A percentile compares a stretch with the other conserved stretches of the same genome.
Evolutionary conservation across 1,140 invertebrate species (phyloP).

Genomic region (Saccostrea cuccullata): DNA sequence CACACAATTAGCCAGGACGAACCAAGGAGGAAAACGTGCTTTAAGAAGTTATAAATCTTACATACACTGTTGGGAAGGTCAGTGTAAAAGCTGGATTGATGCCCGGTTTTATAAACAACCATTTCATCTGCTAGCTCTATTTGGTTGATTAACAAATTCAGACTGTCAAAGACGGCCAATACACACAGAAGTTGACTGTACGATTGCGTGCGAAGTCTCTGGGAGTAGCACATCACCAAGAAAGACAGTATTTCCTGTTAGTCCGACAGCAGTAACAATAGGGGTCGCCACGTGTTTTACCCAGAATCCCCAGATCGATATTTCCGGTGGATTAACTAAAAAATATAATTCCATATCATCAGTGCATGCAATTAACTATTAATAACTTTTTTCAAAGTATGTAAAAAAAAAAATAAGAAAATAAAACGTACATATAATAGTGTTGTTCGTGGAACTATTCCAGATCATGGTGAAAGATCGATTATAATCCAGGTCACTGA

Average conservation of each 20-base stretch:
- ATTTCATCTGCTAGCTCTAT: slow-evolving; percentile 57
- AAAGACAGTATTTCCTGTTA: slow-evolving; percentile 71
- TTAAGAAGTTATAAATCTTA: slow-evolving; percentile 61
- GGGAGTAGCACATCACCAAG: slow-evolving; percentile 67
- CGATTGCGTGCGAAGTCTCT: slow-evolving; percentile 64
- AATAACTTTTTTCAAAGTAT: too few relatives aligned
- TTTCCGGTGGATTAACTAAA: neutral
- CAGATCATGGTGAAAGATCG: too few relatives aligned
- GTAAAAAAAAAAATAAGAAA: too few relatives aligned
- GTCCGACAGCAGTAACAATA: slow-evolving; percentile 64
- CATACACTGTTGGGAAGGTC: slow-evolving; percentile 59
- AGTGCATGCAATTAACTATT: too few relatives aligned
- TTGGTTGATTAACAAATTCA: slow-evolving; percentile 62
- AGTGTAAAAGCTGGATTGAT: slow-evolving; percentile 35
- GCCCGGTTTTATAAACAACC: neutral
- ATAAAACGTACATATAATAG: neutral
- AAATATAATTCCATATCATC: neutral
- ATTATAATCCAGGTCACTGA: too few relatives aligned
- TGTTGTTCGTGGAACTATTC: too few relatives aligned
- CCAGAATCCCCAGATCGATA: slow-evolving; percentile 68
- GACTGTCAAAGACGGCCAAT: slow-evolving; percentile 69
- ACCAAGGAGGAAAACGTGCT: slow-evolving; percentile 66
- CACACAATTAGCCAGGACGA: slow-evolving; percentile 67
- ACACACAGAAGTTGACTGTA: slow-evolving; percentile 70
- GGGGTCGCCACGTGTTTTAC: slow-evolving; percentile 60